phyloP scores from a whole-genome alignment of 2,888 invertebrate species.

The Chloromyia formosa region DNA sequence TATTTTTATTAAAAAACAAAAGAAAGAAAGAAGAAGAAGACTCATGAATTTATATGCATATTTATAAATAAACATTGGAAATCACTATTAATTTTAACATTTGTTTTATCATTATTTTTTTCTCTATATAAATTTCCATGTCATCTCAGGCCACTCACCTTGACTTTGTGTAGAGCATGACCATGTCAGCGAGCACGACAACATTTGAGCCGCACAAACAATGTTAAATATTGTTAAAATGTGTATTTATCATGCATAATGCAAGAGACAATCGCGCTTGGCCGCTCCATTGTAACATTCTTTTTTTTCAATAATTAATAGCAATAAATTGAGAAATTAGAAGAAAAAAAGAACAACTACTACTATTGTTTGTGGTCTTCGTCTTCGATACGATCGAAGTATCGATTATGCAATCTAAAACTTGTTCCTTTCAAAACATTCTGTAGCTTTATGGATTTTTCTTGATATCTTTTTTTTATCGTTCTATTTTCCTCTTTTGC shows the following conservation, averaged over 20 bases:
- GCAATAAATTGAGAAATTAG: background rate
- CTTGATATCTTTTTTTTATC: background rate
- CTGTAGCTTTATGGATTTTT: background rate
- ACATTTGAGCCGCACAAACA: constrained; percentile 12
- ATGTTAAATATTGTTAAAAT: constrained; percentile 5
- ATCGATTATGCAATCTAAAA: constrained; percentile 26
- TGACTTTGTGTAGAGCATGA: constrained; percentile 47
- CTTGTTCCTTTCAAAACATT: background rate
- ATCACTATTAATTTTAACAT: background rate
- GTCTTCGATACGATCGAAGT: background rate
- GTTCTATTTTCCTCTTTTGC: no score
- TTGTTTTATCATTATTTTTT: background rate
- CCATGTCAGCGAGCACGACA: constrained; percentile 39
- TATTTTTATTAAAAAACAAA: background rate
- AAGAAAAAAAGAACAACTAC: background rate
- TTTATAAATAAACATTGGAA: no score
- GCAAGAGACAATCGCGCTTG: background rate
- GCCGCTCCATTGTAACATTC: no score
- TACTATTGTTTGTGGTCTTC: background rate
- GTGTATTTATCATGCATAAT: background rate
- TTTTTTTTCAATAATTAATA: constrained; percentile 30
- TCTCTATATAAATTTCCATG: background rate
- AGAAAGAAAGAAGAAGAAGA: background rate
- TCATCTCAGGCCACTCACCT: constrained; percentile 45
- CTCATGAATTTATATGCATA: no score